A percentile compares a stretch with the other conserved stretches of the same genome.
Conservation (phyloP, 2,797 vertebrate species). For the Sebastes elongatus region DNA sequence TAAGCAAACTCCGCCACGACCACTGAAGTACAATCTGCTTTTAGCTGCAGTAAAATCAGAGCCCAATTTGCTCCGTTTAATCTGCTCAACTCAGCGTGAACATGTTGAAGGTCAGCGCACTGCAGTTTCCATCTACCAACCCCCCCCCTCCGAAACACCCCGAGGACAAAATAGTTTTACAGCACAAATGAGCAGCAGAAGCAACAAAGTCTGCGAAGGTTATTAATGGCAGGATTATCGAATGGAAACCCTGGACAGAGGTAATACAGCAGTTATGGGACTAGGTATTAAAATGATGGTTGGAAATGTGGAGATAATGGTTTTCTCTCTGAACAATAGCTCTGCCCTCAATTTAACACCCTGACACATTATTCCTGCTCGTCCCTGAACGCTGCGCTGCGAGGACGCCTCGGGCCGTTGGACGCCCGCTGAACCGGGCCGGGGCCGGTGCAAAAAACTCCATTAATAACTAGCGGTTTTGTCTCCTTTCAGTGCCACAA, state of each 20-base stretch:
- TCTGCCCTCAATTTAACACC: conserved; percentile 51
- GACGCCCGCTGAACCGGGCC: conserved; percentile 18
- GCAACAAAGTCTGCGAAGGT: conserved; percentile 29
- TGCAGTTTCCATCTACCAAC: background rate
- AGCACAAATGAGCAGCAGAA: conserved; percentile 40
- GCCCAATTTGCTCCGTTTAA: conserved; percentile 44
- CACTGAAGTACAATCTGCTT: conserved; percentile 16
- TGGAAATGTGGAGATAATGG: conserved; percentile 57
- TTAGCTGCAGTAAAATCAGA: conserved; percentile 24
- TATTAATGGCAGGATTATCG: conserved; percentile 59
- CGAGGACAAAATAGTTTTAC: conserved; percentile 38
- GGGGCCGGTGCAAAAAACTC: background rate
- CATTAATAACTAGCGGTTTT: conserved; percentile 36
- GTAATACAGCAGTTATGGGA: conserved; percentile 42
- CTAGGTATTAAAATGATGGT: conserved; percentile 39
- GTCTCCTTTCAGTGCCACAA: conserved; percentile 31
- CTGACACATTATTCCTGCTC: conserved; percentile 29
- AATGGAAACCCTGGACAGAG: conserved; percentile 10
- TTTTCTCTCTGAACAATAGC: conserved; percentile 48
- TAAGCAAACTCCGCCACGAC: conserved; percentile 13
- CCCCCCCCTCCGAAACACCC: conserved; percentile 5
- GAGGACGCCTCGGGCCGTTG: background rate
- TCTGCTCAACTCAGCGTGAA: conserved; percentile 45
- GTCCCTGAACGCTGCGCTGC: conserved; percentile 15
- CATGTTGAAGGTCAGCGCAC: conserved; percentile 48